Evolutionary conservation across 2,113 vertebrate genomes (phyloP), one percentile per base, ranked within the genome.

Genomic region (Benitochromis conjunctus): DNA sequence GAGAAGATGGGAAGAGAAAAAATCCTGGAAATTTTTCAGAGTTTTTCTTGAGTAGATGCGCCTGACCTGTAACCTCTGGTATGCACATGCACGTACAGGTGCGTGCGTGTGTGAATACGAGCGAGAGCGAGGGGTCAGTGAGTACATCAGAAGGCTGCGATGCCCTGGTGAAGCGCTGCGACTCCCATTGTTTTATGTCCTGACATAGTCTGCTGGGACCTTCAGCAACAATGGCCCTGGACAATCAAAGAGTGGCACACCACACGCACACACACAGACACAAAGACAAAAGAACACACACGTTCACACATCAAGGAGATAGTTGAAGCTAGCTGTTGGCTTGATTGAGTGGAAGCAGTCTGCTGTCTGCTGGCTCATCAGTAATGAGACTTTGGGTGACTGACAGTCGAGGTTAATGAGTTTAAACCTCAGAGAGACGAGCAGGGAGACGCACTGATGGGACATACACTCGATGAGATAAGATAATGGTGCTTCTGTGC

Each of bases 141-240:
- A 85, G 93, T 92, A 43, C 92, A 92, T 83, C 88, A 60, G 46
- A 69, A 53, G 80, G 48, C 82, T 83, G 14, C 26, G 9, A 74
- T 82, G 89, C 79, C 83, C 81, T 58, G 66, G 21, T 69, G 84
- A 82, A 84, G 82, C 43, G 21, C 79, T 51, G 69, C 3, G 82
- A 77, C 86, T 91, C 82, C 80, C 66, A 95, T 95, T 95, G 94
- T 95, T 88, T 92, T 19, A 26, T 79, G 90, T 95, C 94, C 94
- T 94, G 89, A 87, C 83, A 86, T 53, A 79, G 38, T 93, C 87
- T 77, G 41, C 54, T 55, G 88, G 85, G 87, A 92, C 82, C 66
- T 58, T 74, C 46, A 26, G 55, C 86, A 90, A 95, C 94, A 94
- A 95, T 95, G 81, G 82, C 4, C 41, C 31, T 60, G 74, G 89